Conservation (phyloP, 2,113 vertebrate genomes). For the Ailurus styani region DNA sequence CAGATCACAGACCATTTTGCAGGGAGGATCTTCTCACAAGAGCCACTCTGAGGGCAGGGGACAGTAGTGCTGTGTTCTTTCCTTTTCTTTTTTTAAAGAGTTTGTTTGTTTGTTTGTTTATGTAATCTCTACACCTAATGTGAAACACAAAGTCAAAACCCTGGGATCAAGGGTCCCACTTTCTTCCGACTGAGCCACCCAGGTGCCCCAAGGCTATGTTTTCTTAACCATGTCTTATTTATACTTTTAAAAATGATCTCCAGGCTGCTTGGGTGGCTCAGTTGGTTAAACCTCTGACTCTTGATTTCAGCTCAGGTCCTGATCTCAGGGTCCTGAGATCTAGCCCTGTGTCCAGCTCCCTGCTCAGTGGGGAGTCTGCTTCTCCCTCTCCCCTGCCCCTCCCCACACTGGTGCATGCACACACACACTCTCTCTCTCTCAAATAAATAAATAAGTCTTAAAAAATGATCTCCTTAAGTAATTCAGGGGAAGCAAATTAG, state of each 20-base stretch:
- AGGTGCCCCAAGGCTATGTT: background rate
- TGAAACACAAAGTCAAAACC: background rate
- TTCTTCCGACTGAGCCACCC: background rate
- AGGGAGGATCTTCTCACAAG: background rate
- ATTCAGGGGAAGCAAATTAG: background rate
- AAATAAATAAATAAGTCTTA: background rate
- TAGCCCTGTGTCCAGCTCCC: background rate
- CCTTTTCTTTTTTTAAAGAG: background rate
- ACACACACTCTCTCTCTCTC: background rate
- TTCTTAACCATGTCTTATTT: background rate
- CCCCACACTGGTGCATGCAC: fast-evolving
- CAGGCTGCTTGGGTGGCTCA: background rate
- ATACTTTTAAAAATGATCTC: background rate
- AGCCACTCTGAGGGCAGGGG: background rate
- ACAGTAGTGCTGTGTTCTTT: background rate
- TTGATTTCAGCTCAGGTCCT: background rate
- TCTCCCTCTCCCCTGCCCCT: background rate
- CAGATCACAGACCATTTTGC: background rate
- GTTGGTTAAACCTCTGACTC: background rate
- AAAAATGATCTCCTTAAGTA: background rate
- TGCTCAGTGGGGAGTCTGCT: background rate
- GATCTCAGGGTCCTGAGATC: background rate
- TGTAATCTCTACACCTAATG: background rate
- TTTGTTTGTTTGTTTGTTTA: background rate
- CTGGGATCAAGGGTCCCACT: background rate